Conservation (phyloP, 2,113 vertebrate genomes). For the Carassius gibelio region DNA sequence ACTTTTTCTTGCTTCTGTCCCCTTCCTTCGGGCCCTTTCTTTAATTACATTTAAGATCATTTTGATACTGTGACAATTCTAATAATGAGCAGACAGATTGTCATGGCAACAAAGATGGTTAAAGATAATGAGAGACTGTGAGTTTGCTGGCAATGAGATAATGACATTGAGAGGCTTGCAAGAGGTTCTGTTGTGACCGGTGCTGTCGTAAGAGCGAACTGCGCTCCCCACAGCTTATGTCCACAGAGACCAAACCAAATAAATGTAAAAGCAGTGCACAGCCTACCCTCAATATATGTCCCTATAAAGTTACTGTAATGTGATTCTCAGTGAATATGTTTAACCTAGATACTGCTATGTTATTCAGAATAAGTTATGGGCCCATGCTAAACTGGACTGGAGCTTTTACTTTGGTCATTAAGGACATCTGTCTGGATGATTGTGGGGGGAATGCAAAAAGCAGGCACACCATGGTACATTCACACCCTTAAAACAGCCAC, state of each 20-base stretch:
- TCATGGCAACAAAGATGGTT: slow-evolving; percentile 72
- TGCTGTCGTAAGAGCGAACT: slow-evolving; percentile 28
- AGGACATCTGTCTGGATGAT: slow-evolving; percentile 1
- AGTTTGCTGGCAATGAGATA: slow-evolving; percentile 42
- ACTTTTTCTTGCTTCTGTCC: not conserved
- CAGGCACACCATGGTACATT: slow-evolving; percentile 42
- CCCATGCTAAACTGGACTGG: not conserved
- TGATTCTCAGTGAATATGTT: not conserved
- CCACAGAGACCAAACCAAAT: slow-evolving; percentile 10
- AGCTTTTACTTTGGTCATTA: slow-evolving; percentile 35
- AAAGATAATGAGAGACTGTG: slow-evolving; percentile 35
- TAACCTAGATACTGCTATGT: slow-evolving; percentile 4
- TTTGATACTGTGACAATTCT: slow-evolving; percentile 51
- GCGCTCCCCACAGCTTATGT: slow-evolving; percentile 11
- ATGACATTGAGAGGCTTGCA: slow-evolving; percentile 38
- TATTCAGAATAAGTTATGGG: not conserved
- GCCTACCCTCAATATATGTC: not conserved
- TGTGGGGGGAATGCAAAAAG: slow-evolving; percentile 6
- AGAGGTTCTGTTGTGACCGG: not conserved
- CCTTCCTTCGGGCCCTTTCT: not conserved
- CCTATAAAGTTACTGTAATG: not conserved
- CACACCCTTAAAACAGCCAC: slow-evolving; percentile 27
- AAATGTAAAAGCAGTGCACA: not conserved
- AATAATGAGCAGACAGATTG: slow-evolving; percentile 65
- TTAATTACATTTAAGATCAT: slow-evolving; percentile 3